Evolutionary conservation across 2,888 invertebrate species (phyloP), one percentile per base, ranked within the genome.

Genomic region (Polyploca ridens): DNA sequence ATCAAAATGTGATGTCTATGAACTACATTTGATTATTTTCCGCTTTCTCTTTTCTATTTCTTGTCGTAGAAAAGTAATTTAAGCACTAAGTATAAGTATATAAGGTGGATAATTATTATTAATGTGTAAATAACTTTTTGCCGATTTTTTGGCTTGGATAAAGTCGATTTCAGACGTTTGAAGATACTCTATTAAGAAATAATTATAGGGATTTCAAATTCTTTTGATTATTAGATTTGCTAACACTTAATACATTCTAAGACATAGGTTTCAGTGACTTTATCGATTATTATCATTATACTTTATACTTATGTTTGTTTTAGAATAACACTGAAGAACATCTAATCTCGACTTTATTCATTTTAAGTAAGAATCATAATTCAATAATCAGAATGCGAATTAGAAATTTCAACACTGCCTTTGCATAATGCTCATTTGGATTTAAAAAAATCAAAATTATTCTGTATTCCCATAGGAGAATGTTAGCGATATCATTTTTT

Each of bases 11-110:
- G 27, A 27, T 27, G 27, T 71, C 68, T 78, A 69, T 72, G 64
- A 72, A 74, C 74, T 67, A 64, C 62, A 67, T 66, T 66, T 58
- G 46, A 59, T 67, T 67, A 65, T 64, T 63, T 62, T 44, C 57
- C 60, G 77, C 83, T 85, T 82, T 77, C 75, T 69, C 78, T 79
- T 83, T 78, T 83, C 81, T 82, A 77, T 67, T 64, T 72, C 60
- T 71, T 74, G 64, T 33, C 62, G 76, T 78, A 81, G 77, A 82
- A 78, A 80, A 76, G 75, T 73, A 69, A 65, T 66, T 58, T 70
- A 79, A 78, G 78, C 74, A 69, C 54, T 63, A 62, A n/a, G 41
- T 62, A 41, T 58, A 59, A 35, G 5, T 35, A 35, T 35, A 57
- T 46, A 63, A 57, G 14, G 58, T 35, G 62, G 35, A 62, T 63